Percentiles rank a stretch among this genome's conserved stretches.
These are phyloP conservation scores for Corythucha ciliata DNA, from an alignment of 2,888 invertebrate species.

Conservation along the genomic window DNA sequence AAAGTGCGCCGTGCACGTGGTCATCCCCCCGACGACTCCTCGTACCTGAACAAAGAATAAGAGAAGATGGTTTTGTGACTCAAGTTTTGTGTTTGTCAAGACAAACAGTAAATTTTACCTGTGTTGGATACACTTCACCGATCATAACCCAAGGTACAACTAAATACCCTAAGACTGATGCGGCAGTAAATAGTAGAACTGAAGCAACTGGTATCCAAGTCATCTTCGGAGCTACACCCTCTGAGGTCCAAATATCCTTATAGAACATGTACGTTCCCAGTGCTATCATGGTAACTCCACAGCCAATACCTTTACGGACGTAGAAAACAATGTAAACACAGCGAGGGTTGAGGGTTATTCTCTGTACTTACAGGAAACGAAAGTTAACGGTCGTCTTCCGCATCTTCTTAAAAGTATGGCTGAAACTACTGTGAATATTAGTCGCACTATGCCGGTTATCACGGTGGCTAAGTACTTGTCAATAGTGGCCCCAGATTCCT, in stretches of 20 bases:
- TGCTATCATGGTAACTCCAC: slow-evolving; percentile 53
- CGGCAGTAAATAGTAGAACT: slow-evolving; percentile 52
- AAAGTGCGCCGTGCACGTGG: slow-evolving; percentile 55
- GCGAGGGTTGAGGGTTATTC: too few species aligned
- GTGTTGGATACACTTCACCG: slow-evolving; percentile 61
- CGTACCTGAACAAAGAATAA: slow-evolving; percentile 45
- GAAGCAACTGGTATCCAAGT: slow-evolving; percentile 55
- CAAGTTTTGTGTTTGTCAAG: not conserved
- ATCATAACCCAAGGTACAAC: slow-evolving; percentile 67
- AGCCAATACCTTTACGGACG: slow-evolving; percentile 43
- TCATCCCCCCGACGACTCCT: slow-evolving; percentile 56
- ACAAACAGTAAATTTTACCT: slow-evolving; percentile 40
- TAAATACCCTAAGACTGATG: slow-evolving; percentile 56
- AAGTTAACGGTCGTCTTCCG: slow-evolving; percentile 54
- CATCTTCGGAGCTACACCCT: slow-evolving; percentile 36
- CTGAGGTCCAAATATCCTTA: slow-evolving; percentile 46
- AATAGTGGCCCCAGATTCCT: slow-evolving; percentile 50
- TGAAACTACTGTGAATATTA: slow-evolving; percentile 53
- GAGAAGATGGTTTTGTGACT: not conserved
- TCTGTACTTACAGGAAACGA: slow-evolving; percentile 53
- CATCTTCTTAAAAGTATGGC: slow-evolving; percentile 52
- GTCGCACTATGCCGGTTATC: slow-evolving; percentile 50
- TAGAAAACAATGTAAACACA: too few species aligned
- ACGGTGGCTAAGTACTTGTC: slow-evolving; percentile 54
- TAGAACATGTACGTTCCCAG: slow-evolving; percentile 53